Evolutionary conservation across 2,113 vertebrate species (phyloP), one percentile per base, ranked within the genome.

Genomic region (Amphilophus citrinellus): DNA sequence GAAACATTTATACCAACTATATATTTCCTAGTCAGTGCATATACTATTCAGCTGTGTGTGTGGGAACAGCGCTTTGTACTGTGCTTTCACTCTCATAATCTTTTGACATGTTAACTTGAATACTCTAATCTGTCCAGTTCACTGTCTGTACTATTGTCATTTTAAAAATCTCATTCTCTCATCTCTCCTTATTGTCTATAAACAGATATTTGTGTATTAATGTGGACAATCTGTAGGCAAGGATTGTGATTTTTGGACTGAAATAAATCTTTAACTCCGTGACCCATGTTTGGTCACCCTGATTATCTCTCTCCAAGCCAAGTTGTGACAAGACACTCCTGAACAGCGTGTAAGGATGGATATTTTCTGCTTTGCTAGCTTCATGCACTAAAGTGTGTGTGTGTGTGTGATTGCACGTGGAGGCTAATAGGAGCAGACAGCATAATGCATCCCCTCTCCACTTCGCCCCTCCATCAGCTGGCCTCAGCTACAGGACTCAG

Each of bases 1-100:
- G 80, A 35, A 84, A 84, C 77, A 65, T 87, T 88, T 80, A 58
- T 77, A 82, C 76, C 66, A 50, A 82, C 58, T 61, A 61, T 44
- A 66, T 47, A 73, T 85, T 83, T 60, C 50, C 59, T 35, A n/a
- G 39, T 77, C 7, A 60, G 3, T 86, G 22, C 59, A 80, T 75
- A 27, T 47, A 35, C 20, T 22, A 78, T 56, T 20, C 47, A 62
- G 30, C 17, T 76, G 14, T 87, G 53, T 27, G 14, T 56, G 39
- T 76, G 37, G 50, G 32, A 66, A 10, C 10, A 27, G n/a, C 32
- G 20, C n/a, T 59, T 80, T 77, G 17, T 66, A 18, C 22, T 56
- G 17, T 18, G 73, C 44, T 37, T 63, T 62, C 27, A 22, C 62
- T 35, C 35, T 76, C 17, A 65, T 73, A 20, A 76, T 68, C 47